Evolutionary conservation across 2,888 invertebrate species (phyloP), one percentile per base, ranked within the genome.

Genomic region (Apotomis betuletana): DNA sequence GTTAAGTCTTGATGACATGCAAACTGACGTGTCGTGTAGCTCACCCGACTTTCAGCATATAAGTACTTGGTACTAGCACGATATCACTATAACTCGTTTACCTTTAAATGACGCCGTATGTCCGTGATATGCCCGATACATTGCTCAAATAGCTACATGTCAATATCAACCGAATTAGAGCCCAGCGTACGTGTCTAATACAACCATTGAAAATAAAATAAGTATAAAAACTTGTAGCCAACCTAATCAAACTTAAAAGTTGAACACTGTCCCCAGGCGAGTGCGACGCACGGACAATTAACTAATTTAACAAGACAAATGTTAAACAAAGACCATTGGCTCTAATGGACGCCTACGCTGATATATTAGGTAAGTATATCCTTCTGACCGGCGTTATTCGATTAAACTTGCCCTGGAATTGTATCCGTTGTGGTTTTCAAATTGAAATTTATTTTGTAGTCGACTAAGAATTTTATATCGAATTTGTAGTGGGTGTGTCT

Each of bases 251-350:
- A 60, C 38, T 55, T n/a, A 62, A 57, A 41, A 57, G 27, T 65
- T 57, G 65, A n/a, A 65, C 27, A 27, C 12, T 8, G 64, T 12
- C 46, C 65, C 46, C 65, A 57, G 73, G 49, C 70, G 77, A 77
- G 80, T 75, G 79, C 77, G 79, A 79, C 84, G 86, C 84, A 84
- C 82, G 77, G 81, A 78, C 86, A 88, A 88, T 88, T 88, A 88
- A 83, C 81, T 81, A 87, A 87, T 88, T 86, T 83, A 83, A 77
- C 75, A 76, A 80, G 79, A 80, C 79, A 79, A 81, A 80, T 74
- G 78, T 76, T 85, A 82, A 84, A 82, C 82, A 81, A 78, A 80
- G 71, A 49, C 65, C 55, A 67, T 84, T 83, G 83, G 81, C 79
- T 85, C 78, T 78, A 84, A 86, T 85, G 77, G 79, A 85, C 86